phyloP scores from a whole-genome alignment of 2,888 invertebrate genomes.

The Mayetiola destructor region DNA sequence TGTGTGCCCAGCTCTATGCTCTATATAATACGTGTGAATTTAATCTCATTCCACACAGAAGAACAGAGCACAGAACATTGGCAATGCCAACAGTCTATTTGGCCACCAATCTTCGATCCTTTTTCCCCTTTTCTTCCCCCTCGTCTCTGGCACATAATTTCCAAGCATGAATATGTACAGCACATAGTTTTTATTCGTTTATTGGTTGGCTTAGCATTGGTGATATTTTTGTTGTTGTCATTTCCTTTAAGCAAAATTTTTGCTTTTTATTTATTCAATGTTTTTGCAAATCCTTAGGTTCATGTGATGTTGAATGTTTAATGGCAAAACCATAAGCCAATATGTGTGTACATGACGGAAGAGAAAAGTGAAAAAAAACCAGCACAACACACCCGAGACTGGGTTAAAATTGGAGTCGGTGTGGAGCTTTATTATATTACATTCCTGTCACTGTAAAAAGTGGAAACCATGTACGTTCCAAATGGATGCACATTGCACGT shows the following conservation, averaged over 20 bases:
- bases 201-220: background rate
- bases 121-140: background rate
- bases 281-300: background rate
- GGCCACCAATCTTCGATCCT: background rate
- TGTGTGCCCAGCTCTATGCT: no score
- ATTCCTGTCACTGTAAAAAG: no score
- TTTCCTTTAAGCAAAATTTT: background rate
- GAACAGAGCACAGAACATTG: conserved; percentile 5
- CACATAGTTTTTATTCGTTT: conserved; percentile 8
- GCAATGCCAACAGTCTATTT: conserved; percentile 9
- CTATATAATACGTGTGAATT: no score
- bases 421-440: no score
- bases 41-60: no score
- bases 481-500: no score
- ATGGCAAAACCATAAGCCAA: background rate
- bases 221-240: background rate
- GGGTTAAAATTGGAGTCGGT: no score
- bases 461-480: no score
- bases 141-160: background rate
- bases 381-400: no score
- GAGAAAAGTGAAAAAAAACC: background rate
- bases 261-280: background rate
- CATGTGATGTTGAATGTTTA: background rate
- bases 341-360: background rate
- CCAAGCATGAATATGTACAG: background rate